Evolutionary conservation across 2,888 invertebrate genomes (phyloP).

Genomic region (Ypsolopha scabrella): DNA sequence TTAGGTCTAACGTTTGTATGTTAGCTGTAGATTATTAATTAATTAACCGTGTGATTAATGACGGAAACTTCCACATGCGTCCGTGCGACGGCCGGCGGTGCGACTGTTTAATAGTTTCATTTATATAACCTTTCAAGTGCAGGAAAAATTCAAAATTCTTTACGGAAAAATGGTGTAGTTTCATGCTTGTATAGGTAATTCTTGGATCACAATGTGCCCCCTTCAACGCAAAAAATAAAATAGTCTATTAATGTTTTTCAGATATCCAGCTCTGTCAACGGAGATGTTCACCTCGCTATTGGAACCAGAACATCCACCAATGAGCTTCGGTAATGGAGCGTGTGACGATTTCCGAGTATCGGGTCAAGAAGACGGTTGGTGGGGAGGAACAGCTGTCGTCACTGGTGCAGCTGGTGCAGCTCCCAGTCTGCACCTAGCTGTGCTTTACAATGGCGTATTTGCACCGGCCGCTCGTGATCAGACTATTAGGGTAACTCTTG

Average conservation of each 20-base stretch:
- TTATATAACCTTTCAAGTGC: background rate
- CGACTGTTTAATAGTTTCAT: background rate
- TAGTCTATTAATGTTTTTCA: constrained; percentile 13
- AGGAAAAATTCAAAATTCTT: background rate
- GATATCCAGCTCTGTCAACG: constrained; percentile 79
- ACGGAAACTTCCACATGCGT: constrained; percentile 27
- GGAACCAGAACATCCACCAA: constrained; percentile 75
- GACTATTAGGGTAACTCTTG: constrained; percentile 76
- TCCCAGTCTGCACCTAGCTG: constrained; percentile 83
- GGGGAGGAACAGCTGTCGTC: constrained; percentile 91
- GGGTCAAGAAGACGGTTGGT: constrained; percentile 74
- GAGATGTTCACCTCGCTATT: constrained; percentile 87
- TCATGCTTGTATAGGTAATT: too few species aligned
- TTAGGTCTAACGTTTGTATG: constrained; percentile 1
- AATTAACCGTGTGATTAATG: constrained; percentile 53
- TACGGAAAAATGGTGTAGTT: too few species aligned
- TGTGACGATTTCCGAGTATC: constrained; percentile 62
- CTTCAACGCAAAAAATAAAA: background rate
- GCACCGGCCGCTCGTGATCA: constrained; percentile 74
- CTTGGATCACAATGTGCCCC: too few species aligned
- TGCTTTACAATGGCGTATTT: constrained; percentile 87
- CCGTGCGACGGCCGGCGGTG: background rate
- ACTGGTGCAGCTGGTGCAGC: constrained; percentile 84
- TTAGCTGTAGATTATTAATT: constrained; percentile 12
- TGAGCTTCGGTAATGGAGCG: constrained; percentile 66